Base-by-base conservation (phyloP, 1,140 invertebrate genomes). In the Popillia japonica region DNA sequence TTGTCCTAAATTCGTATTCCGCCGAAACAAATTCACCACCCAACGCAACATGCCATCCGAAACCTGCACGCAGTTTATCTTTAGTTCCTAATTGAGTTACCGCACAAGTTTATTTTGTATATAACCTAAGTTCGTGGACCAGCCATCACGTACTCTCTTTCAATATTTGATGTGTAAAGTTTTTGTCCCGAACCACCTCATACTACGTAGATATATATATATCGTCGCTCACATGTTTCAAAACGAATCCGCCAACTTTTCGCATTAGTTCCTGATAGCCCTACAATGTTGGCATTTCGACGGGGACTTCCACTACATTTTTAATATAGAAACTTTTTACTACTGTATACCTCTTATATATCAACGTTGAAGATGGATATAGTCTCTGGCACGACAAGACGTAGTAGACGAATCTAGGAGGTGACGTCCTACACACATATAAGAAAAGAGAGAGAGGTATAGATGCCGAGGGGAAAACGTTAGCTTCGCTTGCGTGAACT, bases 301-400 rank as follows among this genome's bases (percentile, higher is more conserved):
- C 14, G 48, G 48, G 48, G 44, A 48, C 48, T n/a, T 17, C 48
- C 17, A 55, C 48, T 55, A 55, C 48, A 55, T 55, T 55, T 55
- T 55, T 55, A 55, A 55, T 55, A 55, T 55, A 55, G 48, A 55
- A 55, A 55, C 48, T 55, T 55, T 55, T 55, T n/a, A 55, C 6
- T 17, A 55, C 48, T 17, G 14, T 55, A 55, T 17, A 55, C 42
- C 14, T 55, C 14, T n/a, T 55, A 55, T 14, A 17, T 14, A 6
- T n/a, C 14, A 17, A 17, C 11, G 48, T 17, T 55, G 48, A n/a
- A 17, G 48, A 17, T 7, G 48, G 6, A 17, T 14, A 17, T 7
- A 17, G 14, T 7, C 3, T 55, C 14, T 14, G 14, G 17, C n/a
- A 55, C n/a, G 48, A 55, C 48, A 17, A 55, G 17, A 6, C 6